Conservation (phyloP, 2,888 invertebrate genomes). For the Ornithoptera priamus region DNA sequence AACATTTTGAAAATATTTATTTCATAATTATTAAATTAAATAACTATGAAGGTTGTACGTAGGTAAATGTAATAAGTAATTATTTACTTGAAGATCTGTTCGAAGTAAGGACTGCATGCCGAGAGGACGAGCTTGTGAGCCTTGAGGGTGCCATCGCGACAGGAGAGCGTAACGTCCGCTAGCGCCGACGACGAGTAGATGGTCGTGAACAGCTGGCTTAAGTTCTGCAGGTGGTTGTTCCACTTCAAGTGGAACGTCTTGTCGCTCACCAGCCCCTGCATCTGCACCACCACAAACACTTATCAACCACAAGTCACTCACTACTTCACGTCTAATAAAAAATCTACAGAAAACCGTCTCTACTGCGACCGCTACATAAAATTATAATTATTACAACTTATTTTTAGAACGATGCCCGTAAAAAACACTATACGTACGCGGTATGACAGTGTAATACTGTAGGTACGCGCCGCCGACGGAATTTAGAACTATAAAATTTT, state of each 20-base stretch:
- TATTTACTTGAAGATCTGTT: conserved; percentile 83
- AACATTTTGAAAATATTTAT: conserved; percentile 9
- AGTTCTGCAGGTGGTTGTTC: conserved; percentile 87
- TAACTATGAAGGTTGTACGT: neutral
- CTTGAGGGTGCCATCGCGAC: conserved; percentile 85
- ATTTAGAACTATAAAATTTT: conserved; percentile 74
- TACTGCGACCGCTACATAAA: conserved; percentile 78
- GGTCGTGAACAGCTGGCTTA: conserved; percentile 84
- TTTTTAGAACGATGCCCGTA: conserved; percentile 81
- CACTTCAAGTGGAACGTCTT: conserved; percentile 85
- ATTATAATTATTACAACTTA: conserved; percentile 81
- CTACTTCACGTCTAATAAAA: conserved; percentile 64
- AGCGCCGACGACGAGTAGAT: conserved; percentile 85
- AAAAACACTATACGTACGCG: conserved; percentile 81
- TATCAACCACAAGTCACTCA: conserved; percentile 66
- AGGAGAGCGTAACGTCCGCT: conserved; percentile 85
- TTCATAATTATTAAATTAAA: neutral
- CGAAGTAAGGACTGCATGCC: conserved; percentile 88
- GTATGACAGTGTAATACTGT: conserved; percentile 79
- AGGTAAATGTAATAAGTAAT: neutral
- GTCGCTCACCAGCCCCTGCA: conserved; percentile 81
- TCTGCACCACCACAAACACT: conserved; percentile 74
- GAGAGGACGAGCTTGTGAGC: conserved; percentile 87
- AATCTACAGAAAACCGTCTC: conserved; percentile 75
- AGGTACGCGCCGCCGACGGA: conserved; percentile 78